These are phyloP conservation scores for Pseudorasbora parva DNA, from an alignment of 2,113 vertebrate genomes.

Conservation along the genomic window DNA sequence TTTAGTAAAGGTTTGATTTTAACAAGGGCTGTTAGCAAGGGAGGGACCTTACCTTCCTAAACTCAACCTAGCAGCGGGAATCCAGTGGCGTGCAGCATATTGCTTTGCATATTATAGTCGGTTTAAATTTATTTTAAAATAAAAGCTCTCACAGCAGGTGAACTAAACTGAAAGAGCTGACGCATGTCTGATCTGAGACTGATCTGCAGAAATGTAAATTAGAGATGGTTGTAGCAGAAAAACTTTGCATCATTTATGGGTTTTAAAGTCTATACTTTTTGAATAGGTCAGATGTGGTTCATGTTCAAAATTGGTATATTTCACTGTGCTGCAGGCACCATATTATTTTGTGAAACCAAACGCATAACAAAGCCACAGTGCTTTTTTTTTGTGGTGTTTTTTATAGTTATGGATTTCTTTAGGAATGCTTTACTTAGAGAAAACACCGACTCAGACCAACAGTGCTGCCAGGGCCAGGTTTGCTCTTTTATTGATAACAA, in stretches of 20 bases:
- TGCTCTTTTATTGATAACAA: no score
- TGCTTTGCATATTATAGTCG: neutral
- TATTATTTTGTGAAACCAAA: neutral
- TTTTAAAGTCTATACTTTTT: no score
- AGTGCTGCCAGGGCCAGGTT: neutral
- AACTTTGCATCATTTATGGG: neutral
- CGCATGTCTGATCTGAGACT: neutral
- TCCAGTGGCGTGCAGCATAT: neutral
- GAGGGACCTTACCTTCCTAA: neutral
- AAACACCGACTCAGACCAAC: neutral
- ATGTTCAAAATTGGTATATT: neutral
- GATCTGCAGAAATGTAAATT: neutral
- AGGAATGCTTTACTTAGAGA: no score
- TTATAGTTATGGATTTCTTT: neutral
- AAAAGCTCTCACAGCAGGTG: neutral
- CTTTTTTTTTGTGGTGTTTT: neutral
- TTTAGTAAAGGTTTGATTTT: slow-evolving; percentile 50
- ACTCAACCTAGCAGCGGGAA: slow-evolving; percentile 1
- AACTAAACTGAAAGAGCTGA: slow-evolving; percentile 9
- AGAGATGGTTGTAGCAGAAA: neutral
- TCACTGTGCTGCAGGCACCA: neutral
- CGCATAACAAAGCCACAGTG: neutral
- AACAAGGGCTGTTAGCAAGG: slow-evolving; percentile 40
- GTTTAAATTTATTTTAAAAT: neutral
- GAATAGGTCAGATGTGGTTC: no score